Conservation (phyloP, 1,140 invertebrate genomes). For the Danaus plexippus region DNA sequence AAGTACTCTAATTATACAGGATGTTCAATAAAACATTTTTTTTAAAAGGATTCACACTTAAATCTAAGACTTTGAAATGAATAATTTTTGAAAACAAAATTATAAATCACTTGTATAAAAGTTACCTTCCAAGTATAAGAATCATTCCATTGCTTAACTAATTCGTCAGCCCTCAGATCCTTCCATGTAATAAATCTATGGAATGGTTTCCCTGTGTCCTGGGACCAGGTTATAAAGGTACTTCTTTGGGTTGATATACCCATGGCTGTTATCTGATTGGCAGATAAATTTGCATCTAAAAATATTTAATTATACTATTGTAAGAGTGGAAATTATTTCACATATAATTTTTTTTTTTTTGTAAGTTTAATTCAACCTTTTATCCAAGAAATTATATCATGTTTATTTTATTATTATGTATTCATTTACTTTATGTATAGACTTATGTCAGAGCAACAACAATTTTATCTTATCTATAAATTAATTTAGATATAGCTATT, state of each 20-base stretch:
- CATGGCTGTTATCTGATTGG: slow-evolving; percentile 79
- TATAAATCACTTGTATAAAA: not conserved
- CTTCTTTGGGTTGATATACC: slow-evolving; percentile 91
- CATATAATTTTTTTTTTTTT: slow-evolving; percentile 47
- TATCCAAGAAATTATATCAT: too few relatives aligned
- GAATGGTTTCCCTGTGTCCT: slow-evolving; percentile 83
- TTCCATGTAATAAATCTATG: slow-evolving; percentile 98
- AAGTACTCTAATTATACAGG: too few relatives aligned
- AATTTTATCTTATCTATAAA: too few relatives aligned
- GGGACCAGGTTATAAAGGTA: slow-evolving; percentile 93
- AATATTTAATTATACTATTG: slow-evolving; percentile 13
- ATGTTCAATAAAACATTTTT: too few relatives aligned
- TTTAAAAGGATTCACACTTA: too few relatives aligned
- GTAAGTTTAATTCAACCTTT: too few relatives aligned
- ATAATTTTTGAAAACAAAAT: too few relatives aligned
- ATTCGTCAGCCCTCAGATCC: slow-evolving; percentile 84
- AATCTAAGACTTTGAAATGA: too few relatives aligned
- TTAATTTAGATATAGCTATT: too few relatives aligned
- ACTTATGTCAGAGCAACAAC: too few relatives aligned
- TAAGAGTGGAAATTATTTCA: not conserved
- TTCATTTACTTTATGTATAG: too few relatives aligned
- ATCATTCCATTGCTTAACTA: slow-evolving; percentile 89
- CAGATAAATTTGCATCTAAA: slow-evolving; percentile 74
- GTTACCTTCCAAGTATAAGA: slow-evolving; percentile 82
- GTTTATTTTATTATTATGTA: too few relatives aligned